Percentiles rank a stretch among this genome's conserved stretches.
Evolutionary conservation across 2,888 invertebrate genomes (phyloP).

Genomic region (Tillus elongatus): DNA sequence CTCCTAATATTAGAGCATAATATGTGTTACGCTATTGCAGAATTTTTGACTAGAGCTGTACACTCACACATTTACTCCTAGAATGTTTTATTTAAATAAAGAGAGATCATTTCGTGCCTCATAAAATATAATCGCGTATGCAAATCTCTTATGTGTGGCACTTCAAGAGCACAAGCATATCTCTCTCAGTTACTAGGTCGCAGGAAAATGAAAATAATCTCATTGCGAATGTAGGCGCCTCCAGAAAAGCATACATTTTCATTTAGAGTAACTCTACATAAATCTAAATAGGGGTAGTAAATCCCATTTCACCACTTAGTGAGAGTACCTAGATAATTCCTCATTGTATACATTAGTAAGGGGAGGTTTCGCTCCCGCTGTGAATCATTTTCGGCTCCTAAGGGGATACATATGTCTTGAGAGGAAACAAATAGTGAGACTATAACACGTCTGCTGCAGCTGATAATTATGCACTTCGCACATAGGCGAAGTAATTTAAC

Average conservation of each 20-base stretch:
- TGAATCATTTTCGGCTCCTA: not conserved
- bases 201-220: slow-evolving; percentile 1
- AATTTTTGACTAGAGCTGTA: too few species aligned
- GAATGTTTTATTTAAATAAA: not conserved
- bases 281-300: slow-evolving; percentile 31
- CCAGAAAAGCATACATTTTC: slow-evolving; percentile 27
- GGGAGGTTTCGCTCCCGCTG: slow-evolving; percentile 12
- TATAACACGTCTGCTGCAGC: too few species aligned
- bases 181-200: not conserved
- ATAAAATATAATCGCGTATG: not conserved
- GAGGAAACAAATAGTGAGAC: not conserved
- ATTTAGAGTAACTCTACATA: slow-evolving; percentile 29
- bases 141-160: not conserved
- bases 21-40: too few species aligned
- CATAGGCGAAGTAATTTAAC: too few species aligned
- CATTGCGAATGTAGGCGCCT: slow-evolving; percentile 3
- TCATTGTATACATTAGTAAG: slow-evolving; percentile 23
- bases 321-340: slow-evolving; percentile 31
- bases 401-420: not conserved
- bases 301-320: slow-evolving; percentile 32
- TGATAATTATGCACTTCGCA: too few species aligned
- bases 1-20: too few species aligned
- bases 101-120: not conserved
- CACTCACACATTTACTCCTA: not conserved
- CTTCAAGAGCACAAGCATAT: too few species aligned